phyloP scores from a whole-genome alignment of 2,113 vertebrate genomes.

The Paracanthobrama guichenoti region DNA sequence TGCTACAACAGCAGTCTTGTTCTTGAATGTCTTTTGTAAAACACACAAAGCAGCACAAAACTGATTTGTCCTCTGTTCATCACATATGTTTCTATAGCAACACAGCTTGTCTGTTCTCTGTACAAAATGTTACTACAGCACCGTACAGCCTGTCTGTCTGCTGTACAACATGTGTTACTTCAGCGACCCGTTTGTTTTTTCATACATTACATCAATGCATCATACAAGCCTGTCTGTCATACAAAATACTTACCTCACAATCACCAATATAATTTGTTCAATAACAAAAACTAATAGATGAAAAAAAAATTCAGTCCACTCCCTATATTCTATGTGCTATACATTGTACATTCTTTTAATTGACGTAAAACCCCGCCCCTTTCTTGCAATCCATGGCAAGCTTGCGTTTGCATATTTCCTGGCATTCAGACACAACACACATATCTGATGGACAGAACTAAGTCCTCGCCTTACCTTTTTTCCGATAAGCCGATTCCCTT shows the following conservation, averaged over 20 bases:
- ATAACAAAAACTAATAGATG: not conserved
- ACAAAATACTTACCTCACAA: not conserved
- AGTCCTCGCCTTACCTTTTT: no score
- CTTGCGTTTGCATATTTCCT: no score
- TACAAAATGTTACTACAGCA: not conserved
- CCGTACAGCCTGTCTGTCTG: slow-evolving; percentile 14
- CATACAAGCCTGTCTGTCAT: not conserved
- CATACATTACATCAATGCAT: not conserved
- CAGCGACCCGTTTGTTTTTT: not conserved
- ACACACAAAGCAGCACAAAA: slow-evolving; percentile 8
- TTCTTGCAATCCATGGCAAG: no score
- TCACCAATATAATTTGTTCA: not conserved
- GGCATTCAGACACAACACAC: no score
- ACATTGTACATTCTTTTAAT: no score
- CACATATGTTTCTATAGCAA: slow-evolving; percentile 36
- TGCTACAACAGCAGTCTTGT: not conserved
- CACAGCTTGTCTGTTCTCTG: not conserved
- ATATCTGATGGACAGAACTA: no score
- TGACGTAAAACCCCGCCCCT: no score
- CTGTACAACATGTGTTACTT: not conserved
- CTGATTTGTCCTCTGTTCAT: slow-evolving; percentile 22
- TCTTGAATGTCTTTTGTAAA: not conserved
- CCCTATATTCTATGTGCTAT: no score
- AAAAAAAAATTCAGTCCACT: no score
- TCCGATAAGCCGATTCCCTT: no score